These are phyloP conservation scores for Lasiurus cinereus DNA, from an alignment of 2,113 vertebrate species.

Conservation along the genomic window DNA sequence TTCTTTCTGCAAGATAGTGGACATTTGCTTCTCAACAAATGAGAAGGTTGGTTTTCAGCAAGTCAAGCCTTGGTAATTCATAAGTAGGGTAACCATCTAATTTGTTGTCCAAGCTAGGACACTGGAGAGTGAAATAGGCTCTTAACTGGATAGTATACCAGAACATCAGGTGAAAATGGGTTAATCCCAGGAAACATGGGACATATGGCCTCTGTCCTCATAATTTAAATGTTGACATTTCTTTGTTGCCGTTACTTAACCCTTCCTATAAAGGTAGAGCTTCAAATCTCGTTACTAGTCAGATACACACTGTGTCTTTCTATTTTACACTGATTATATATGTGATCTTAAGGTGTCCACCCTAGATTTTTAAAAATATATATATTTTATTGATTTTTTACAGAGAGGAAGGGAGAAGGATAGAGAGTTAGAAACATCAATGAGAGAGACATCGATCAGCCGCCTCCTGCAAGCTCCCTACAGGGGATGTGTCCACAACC, in stretches of 20 bases:
- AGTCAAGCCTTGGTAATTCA: background rate
- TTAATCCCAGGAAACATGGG: background rate
- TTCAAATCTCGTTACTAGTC: background rate
- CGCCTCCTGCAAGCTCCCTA: too few species aligned
- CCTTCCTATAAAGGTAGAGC: background rate
- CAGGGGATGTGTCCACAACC: too few species aligned
- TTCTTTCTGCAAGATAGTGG: background rate
- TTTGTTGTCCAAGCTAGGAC: background rate
- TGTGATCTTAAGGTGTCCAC: background rate
- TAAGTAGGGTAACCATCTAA: background rate
- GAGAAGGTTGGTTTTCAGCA: background rate
- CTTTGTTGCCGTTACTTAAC: background rate
- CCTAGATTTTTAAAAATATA: too few species aligned
- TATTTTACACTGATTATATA: too few species aligned
- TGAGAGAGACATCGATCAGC: too few species aligned
- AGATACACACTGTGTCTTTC: rapidly evolving
- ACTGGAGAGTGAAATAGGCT: background rate
- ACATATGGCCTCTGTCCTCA: background rate
- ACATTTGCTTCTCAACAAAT: background rate
- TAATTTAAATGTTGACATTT: background rate
- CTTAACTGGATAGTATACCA: background rate
- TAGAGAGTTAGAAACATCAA: too few species aligned
- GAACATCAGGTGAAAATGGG: background rate
- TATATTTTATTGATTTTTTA: too few species aligned
- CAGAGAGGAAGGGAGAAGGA: too few species aligned